Evolutionary conservation across 2,797 vertebrate species (phyloP), one percentile per base, ranked within the genome.

Genomic region (Spheniscus humboldti): DNA sequence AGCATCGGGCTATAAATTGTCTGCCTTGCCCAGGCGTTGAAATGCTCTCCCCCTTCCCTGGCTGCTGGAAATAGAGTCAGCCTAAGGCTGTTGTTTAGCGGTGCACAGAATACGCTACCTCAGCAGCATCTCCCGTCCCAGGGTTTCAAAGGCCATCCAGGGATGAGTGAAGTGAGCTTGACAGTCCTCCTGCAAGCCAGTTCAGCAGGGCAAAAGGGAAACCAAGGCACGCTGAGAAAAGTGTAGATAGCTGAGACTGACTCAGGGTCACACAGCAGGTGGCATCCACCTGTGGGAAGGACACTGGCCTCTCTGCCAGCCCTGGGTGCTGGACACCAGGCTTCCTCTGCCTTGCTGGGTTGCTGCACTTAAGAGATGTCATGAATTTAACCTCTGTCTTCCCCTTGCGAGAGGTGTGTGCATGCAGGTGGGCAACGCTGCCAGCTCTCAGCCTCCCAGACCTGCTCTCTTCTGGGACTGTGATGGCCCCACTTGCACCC

Each of bases 361-460:
- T 62, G 35, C 60, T 78, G 41, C 35, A 15, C 30, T 55, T 37
- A 10, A 43, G 53, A 59, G 50, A 6, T 9, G 18, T 16, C 31
- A 35, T 7, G 56, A n/a, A 22, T 74, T 52, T 41, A 18, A 68
- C 41, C 25, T 27, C 45, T 35, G 13, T 13, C 33, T 31, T 39
- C 39, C 59, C 18, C 6, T 9, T 13, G 23, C 7, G 45, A 57
- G 82, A 35, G 48, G 39, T 22, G 31, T 7, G 30, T 28, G 47
- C 7, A 0, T 24, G 37, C 4, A 1, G 23, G 27, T 3, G 25
- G 66, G 7, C 11, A 33, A 6, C 3, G 4, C 45, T 27, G 71
- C 43, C 71, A 11, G 57, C 18, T 11, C 69, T 20, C 30, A 27
- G 55, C 33, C 37, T 31, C 72, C 83, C 48, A 33, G 28, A 13